Evolutionary conservation across 2,888 invertebrate species (phyloP), one percentile per base, ranked within the genome.

Genomic region (Chrysotoxum bicinctum): DNA sequence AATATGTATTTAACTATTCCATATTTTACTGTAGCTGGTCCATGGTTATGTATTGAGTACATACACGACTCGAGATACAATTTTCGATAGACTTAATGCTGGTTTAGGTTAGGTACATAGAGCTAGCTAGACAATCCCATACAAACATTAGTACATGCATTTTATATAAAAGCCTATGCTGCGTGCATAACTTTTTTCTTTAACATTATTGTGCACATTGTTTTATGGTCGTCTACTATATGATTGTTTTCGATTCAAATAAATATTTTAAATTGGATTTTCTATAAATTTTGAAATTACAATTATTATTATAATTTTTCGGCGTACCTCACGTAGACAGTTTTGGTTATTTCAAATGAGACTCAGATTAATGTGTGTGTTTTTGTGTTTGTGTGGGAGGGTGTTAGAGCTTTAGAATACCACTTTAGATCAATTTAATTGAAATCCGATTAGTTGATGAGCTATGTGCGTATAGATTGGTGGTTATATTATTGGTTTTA

Each of bases 371-470:
- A 7, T 21, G 10, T 12, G 19, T 0, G 3, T 32, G 3, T 23
- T 3, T 6, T 35, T 1, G 3, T 23, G 7, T 6, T 35, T 1
- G 6, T 35, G 23, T n/a, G 8, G 1, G 12, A 2, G 30, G 30
- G 14, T 19, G 23, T 21, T n/a, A 56, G 7, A 50, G 30, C 21
- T 14, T 73, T 64, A 48, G 58, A 66, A 66, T 40, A 56, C 66
- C 74, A 68, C 66, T 74, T 66, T 32, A 66, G 48, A 40, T n/a
- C 45, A 26, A 62, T 75, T 75, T 69, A 68, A 75, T 69, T 75
- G 69, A 75, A 80, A 75, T 75, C 80, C 69, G 69, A 80, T 80
- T 80, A 75, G 54, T 69, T 52, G 48, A 73, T 52, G 52, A 37
- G 35, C 50, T 12, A 12, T 54, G 16, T 54, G 6, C 16, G 19